These are phyloP conservation scores for Crypturellus tataupa DNA, from an alignment of 2,797 vertebrate species.

Conservation along the genomic window DNA sequence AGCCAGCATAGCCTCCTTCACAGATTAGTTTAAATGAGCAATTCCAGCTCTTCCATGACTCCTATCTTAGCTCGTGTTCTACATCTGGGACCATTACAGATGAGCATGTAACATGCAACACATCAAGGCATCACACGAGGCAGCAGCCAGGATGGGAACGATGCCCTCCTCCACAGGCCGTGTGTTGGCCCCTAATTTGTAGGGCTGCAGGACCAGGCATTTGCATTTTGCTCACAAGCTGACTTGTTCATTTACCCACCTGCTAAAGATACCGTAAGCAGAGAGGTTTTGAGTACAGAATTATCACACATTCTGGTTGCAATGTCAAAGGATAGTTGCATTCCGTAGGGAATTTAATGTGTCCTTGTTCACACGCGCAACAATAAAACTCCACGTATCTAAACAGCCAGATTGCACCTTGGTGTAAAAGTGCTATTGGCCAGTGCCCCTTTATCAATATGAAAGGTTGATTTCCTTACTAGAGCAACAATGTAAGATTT, in stretches of 20 bases:
- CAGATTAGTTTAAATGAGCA: neutral
- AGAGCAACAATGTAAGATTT: slow-evolving; percentile 39
- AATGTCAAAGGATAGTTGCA: neutral
- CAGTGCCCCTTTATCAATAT: neutral
- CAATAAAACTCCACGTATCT: neutral
- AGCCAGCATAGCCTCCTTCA: neutral
- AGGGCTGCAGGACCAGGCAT: neutral
- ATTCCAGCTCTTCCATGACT: neutral
- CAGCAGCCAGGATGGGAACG: neutral
- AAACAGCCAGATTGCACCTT: neutral
- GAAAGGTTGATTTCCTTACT: slow-evolving; percentile 15
- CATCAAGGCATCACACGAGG: no score
- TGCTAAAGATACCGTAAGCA: neutral
- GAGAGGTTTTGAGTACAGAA: neutral
- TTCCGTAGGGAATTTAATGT: neutral
- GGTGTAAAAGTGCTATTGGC: neutral
- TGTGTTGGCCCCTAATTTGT: neutral
- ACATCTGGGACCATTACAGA: no score
- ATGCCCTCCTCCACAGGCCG: neutral
- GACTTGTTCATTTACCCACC: neutral
- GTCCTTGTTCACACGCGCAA: neutral
- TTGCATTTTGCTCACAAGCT: neutral
- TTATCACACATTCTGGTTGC: neutral
- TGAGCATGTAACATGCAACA: neutral
- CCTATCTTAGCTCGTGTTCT: neutral